phyloP scores from a whole-genome alignment of 2,113 vertebrate species.

The Nettapus auritus region DNA sequence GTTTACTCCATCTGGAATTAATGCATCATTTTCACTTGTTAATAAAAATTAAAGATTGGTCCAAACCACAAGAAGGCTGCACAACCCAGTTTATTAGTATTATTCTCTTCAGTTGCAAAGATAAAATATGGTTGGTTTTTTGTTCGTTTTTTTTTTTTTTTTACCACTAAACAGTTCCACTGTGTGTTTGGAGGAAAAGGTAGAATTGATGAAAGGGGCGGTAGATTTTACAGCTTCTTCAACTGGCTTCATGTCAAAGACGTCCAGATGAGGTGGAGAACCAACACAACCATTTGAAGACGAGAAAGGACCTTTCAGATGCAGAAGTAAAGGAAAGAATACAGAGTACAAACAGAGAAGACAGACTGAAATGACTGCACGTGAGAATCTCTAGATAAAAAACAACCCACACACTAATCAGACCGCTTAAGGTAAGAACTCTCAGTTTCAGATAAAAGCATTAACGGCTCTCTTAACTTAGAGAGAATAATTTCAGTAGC shows the following conservation, averaged over 20 bases:
- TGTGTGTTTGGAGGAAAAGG: conserved; percentile 75
- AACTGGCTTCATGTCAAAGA: conserved; percentile 81
- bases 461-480: not conserved
- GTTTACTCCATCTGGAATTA: not conserved
- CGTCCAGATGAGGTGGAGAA: conserved; percentile 77
- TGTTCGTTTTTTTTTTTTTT: not conserved
- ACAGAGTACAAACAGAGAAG: conserved; percentile 54
- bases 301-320: conserved; percentile 73
- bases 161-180: conserved; percentile 78
- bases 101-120: conserved; percentile 7
- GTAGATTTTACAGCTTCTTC: conserved; percentile 79
- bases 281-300: conserved; percentile 77
- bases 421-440: not conserved
- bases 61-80: not conserved
- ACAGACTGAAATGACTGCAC: not conserved
- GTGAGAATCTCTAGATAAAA: conserved; percentile 7
- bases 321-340: conserved; percentile 63
- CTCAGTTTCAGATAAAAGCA: not conserved
- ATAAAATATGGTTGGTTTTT: not conserved
- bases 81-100: not conserved
- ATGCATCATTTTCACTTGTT: not conserved
- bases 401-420: not conserved
- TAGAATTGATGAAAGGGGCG: conserved; percentile 67
- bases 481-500: not conserved
- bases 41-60: not conserved